Evolutionary conservation across 1,140 invertebrate species (phyloP), one percentile per base, ranked within the genome.

Genomic region (Pomacea maculata): DNA sequence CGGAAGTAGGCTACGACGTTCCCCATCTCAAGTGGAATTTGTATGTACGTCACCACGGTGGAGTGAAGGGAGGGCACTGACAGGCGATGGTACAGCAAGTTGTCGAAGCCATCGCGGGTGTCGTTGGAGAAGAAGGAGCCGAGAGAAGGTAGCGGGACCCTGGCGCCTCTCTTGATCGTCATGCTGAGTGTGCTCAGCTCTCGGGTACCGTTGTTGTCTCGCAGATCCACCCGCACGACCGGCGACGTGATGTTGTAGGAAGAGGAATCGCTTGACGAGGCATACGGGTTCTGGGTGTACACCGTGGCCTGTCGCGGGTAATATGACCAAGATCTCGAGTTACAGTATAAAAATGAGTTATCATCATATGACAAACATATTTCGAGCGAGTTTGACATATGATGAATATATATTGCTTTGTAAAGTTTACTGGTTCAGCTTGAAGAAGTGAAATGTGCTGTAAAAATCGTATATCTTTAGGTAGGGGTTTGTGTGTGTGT

Each of bases 21-120:
- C 1, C 7, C 25, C 5, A 57, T 57, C 17, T 61, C 34, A 19
- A 34, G 9, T 4, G 67, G 52, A 17, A 61, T 14, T 29, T 70
- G 65, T 19, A 81, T n/a, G 61, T 29, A 67, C 3, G 76, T 71
- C 17, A 76, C 54, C 19, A 57, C 14, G 14, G 63, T 17, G 52
- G 75, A 73, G 14, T 61, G 2, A 14, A 12, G 19, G 21, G 65
- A 55, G 68, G 54, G n/a, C 19, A 81, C 63, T 19, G 45, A 21
- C 8, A 81, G 70, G 65, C 57, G 72, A 55, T 81, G 80, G 64
- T 81, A 81, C 63, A 75, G 61, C 73, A 81, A 67, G 61, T 65
- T 52, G 64, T 71, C 34, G 34, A 64, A 29, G 9, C 65, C 80
- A 11, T 19, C 29, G 29, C 68, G 34, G 8, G 65, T 68, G 14